A percentile compares a stretch with the other conserved stretches of the same genome.
These are phyloP conservation scores for Anolis sagrei DNA, from an alignment of 2,113 vertebrate genomes.

Conservation along the genomic window DNA sequence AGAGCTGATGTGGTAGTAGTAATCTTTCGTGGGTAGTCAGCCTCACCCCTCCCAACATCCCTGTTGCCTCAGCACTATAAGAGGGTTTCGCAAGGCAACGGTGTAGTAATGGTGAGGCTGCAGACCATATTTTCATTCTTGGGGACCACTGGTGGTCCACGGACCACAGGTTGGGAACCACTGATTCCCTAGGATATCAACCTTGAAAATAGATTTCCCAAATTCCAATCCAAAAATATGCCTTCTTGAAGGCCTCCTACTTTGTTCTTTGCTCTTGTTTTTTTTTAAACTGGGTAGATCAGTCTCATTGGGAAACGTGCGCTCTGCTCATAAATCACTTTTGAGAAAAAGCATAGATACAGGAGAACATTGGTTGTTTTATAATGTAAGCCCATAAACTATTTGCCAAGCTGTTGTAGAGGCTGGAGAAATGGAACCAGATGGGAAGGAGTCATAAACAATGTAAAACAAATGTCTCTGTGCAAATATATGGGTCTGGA, in stretches of 20 bases:
- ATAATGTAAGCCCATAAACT: not conserved
- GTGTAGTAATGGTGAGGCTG: too few species aligned
- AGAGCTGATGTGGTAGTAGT: too few species aligned
- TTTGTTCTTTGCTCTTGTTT: not conserved
- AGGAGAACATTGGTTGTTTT: not conserved
- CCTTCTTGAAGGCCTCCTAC: not conserved
- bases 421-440: slow-evolving; percentile 34
- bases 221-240: not conserved
- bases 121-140: too few species aligned
- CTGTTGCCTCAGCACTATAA: too few species aligned
- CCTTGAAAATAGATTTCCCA: not conserved
- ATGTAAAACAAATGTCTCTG: slow-evolving; percentile 19
- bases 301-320: not conserved
- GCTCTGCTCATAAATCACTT: not conserved
- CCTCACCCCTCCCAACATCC: too few species aligned
- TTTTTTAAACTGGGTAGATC: not conserved
- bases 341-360: slow-evolving; percentile 15
- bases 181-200: too few species aligned
- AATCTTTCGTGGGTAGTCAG: too few species aligned
- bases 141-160: too few species aligned
- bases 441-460: rapidly evolving
- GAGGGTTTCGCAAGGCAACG: too few species aligned
- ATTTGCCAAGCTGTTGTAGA: not conserved
- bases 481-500: not conserved
- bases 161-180: too few species aligned